Base-by-base conservation (phyloP, 1,140 invertebrate species). In the Conus ventricosus region DNA sequence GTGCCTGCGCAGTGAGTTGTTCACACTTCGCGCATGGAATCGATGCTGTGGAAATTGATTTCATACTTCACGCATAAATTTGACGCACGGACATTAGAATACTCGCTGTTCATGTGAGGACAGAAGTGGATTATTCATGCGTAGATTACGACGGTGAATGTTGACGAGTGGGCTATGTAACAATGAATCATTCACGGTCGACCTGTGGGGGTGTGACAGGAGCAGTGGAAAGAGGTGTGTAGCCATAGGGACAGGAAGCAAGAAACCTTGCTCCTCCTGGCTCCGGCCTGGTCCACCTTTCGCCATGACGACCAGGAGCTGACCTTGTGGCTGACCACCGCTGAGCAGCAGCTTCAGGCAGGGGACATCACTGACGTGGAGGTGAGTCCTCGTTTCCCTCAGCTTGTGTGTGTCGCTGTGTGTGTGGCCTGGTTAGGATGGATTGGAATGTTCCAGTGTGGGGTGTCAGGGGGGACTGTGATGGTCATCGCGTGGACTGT, bases 261-360 rank as follows among this genome's bases (percentile, higher is more conserved):
- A 71, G 87, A 81, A 5, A 85, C 82, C 17, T 76, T 92, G 84
- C 76, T 89, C 7, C 84, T 87, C 13, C 86, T 92, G n/a, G 89
- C 88, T 17, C 90, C 91, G 17, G n/a, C 85, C 39, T 92, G 91
- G 91, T 89, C 90, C 53, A 89, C 90, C 87, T 91, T 92, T 76
- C 71, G 88, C 54, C 83, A 85, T 27, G 88, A 89, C 27, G 60
- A 85, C 1, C 85, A 90, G 71, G 91, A 92, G 57, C 83, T 92
- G 20, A 71, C 83, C 15, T 84, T 90, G n/a, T 91, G 91, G 89
- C 75, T 93, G 5, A 89, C 91, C 51, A 88, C 87, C 25, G 89
- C 91, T 53, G 90, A 92, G 55, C 78, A 84, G 15, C 88, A 87
- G 63, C 71, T 92, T 6, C 17, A 55, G 0, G 83, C 87, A 5